Evolutionary conservation across 2,113 vertebrate genomes (phyloP), one percentile per base, ranked within the genome.

Genomic region (Cebidichthys violaceus): DNA sequence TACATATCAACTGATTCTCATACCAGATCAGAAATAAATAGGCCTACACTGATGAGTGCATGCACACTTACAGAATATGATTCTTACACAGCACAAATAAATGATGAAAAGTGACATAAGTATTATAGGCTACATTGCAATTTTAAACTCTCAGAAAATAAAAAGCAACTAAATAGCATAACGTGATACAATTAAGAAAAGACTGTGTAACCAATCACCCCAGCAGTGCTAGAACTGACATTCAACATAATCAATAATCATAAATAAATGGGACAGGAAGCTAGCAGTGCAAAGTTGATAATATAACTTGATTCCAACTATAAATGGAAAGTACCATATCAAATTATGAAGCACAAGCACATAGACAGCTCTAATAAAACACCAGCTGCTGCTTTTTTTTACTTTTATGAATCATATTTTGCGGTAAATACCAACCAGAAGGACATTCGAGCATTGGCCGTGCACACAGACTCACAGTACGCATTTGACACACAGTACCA

Each of bases 171-270:
- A 31, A 66, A 61, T 27, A 79, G 29, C 57, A 45, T 11, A 9
- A 60, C 20, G 35, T 22, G 59, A 24, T 15, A 47, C 14, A 52
- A 59, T 39, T 8, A 20, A 39, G 18, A 31, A 8, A 22, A 20
- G 0, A 43, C 9, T 0, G 29, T 47, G 1, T 5, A 45, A 68
- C n/a, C 8, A 47, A 15, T 4, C 33, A 31, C 13, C 57, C 43
- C 15, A 83, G 35, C 67, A 73, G 45, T 15, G 35, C 27, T 11
- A 45, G 24, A 69, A n/a, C 24, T 84, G 77, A 75, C 79, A 81
- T 74, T 80, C 41, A 77, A 69, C 4, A 60, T 43, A 22, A 84
- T 72, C 83, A 83, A 88, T 88, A 79, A 83, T 61, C 39, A 75
- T 77, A 68, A 60, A 85, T 75, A 37, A 69, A 70, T 43, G 7